Evolutionary conservation across 1,140 invertebrate genomes (phyloP), one percentile per base, ranked within the genome.

Genomic region (Heliconius melpomene): DNA sequence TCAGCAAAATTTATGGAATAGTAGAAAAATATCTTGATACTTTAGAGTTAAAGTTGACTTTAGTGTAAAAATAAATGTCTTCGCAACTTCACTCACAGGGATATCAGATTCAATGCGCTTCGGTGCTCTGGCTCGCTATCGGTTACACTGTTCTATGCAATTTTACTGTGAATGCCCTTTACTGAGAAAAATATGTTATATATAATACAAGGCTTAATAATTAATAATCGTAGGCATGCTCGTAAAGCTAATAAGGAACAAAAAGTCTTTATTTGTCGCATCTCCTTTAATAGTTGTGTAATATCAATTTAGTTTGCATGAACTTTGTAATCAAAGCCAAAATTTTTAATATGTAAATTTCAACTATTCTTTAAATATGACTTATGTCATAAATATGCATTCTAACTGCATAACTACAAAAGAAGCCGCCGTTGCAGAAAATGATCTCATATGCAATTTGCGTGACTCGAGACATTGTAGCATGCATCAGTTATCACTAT

Each of bases 101-200:
- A 73, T 82, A 82, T 82, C 81, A 29, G 72, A 76, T 80, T 82
- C 75, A 72, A 46, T 79, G 76, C 75, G 77, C 81, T 66, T 76
- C 57, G 74, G 74, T 66, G 75, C 75, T 29, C 66, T 23, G 60
- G 29, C 38, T 60, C 57, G 54, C 46, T 50, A 72, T 78, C 77
- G 72, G 73, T 78, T 78, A 54, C 77, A 73, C 36, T 74, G 71
- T 9, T 38, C 50, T 73, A 29, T 73, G 72, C 77, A 78, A 78
- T 78, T 78, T 73, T 46, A 26, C 77, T 77, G 75, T 77, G 75
- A 77, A 77, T 29, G 60, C 60, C 60, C 60, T 29, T 66, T 66
- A 66, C 26, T 66, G 3, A 29, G 60, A 29, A 66, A 66, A 66
- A 66, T 66, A 66, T 57, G n/a, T 57, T 23, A 23, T 57, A 57